Percentiles rank a stretch among this genome's conserved stretches.
Evolutionary conservation across 2,888 invertebrate species (phyloP).

Genomic region (Linnaemya tessellans): DNA sequence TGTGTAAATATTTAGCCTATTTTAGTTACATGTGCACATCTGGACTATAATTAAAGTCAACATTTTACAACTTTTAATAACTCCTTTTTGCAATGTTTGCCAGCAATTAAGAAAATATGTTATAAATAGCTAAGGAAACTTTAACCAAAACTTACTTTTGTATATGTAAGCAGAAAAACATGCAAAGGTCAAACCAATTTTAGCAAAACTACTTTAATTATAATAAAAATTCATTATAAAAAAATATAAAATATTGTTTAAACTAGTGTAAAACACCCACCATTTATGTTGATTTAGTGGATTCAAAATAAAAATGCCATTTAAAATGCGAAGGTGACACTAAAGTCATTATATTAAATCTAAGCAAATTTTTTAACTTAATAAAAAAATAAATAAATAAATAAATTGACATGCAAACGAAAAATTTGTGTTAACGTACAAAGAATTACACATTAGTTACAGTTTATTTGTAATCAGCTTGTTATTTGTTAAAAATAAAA

Average conservation of each 20-base stretch:
- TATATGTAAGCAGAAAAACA: conserved; percentile 3
- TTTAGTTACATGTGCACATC: conserved; percentile 33
- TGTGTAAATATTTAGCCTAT: conserved; percentile 61
- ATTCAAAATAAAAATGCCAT: conserved; percentile 38
- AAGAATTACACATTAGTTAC: conserved; percentile 22
- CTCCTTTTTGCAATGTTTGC: conserved; percentile 43
- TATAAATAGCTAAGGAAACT: conserved; percentile 22
- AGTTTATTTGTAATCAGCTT: conserved; percentile 58
- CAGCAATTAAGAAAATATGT: conserved; percentile 48
- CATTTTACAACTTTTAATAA: conserved; percentile 66
- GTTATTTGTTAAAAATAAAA: conserved; percentile 46
- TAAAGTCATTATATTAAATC: conserved; percentile 59
- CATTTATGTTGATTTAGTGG: neutral
- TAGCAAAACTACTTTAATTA: conserved; percentile 9
- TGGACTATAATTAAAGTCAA: conserved; percentile 59
- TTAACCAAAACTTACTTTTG: neutral
- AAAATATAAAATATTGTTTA: neutral
- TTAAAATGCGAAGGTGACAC: conserved; percentile 57
- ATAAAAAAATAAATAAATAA: neutral
- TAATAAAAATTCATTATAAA: no score
- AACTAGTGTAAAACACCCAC: neutral
- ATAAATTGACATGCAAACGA: conserved; percentile 63
- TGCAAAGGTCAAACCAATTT: conserved; percentile 49
- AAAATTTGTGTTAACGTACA: conserved; percentile 44
- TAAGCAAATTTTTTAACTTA: neutral